Evolutionary conservation across 2,797 vertebrate genomes (phyloP).

Genomic region (Dicrostonyx torquatus): DNA sequence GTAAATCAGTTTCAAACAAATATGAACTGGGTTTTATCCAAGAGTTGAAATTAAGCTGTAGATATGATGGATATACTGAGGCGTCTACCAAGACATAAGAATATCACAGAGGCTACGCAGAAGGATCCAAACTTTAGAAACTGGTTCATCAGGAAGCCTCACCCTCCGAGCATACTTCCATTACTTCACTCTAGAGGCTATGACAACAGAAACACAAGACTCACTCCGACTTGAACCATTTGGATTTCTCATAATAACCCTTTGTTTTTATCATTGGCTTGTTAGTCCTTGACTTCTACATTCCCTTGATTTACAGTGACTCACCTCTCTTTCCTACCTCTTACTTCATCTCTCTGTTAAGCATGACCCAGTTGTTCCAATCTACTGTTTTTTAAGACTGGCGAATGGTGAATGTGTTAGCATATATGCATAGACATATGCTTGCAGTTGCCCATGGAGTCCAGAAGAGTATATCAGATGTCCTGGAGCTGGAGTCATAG

Average conservation of each 20-base stretch:
- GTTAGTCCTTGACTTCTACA: slow-evolving; percentile 5
- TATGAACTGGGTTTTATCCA: background rate
- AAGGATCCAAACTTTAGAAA: background rate
- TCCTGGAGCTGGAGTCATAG: background rate
- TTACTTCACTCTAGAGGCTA: background rate
- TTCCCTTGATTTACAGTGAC: background rate
- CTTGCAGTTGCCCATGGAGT: background rate
- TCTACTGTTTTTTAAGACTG: background rate
- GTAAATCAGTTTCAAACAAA: slow-evolving; percentile 16
- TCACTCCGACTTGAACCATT: background rate
- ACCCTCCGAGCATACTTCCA: background rate
- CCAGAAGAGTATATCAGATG: background rate
- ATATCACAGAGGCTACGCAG: background rate
- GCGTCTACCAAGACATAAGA: background rate
- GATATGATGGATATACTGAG: background rate
- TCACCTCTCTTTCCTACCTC: background rate
- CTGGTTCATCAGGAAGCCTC: background rate
- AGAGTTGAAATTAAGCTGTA: background rate
- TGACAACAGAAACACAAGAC: background rate
- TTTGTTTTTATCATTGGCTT: slow-evolving; percentile 17
- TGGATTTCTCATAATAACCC: background rate
- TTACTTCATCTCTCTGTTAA: slow-evolving; percentile 29
- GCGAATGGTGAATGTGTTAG: background rate
- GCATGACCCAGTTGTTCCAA: background rate
- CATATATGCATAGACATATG: background rate